Evolutionary conservation across 2,797 vertebrate species (phyloP), one percentile per base, ranked within the genome.

Genomic region (Atherinosoma microstoma): DNA sequence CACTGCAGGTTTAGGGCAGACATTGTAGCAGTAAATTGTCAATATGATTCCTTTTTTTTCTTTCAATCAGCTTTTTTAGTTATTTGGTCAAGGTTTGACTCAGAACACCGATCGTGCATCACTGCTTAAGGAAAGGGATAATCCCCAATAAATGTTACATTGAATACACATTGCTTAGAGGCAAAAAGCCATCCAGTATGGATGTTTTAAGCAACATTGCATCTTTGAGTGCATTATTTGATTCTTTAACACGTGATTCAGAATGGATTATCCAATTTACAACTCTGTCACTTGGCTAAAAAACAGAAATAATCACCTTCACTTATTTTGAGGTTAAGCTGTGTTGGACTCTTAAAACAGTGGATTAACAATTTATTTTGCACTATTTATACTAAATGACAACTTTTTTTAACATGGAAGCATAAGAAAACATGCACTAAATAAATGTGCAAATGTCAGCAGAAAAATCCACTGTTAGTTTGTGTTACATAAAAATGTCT

Each of bases 221-320:
- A 66, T 75, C 22, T 65, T 51, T 73, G 35, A 71, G 18, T 67
- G 20, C 6, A 29, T 78, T 72, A 58, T 67, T 75, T 64, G 73
- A 76, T 83, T 70, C 30, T 67, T 73, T 27, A 71, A 67, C 59
- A 49, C 60, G 15, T 54, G 45, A 66, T 20, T 73, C 42, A 58
- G 47, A 64, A 53, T 70, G 73, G 64, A 78, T 82, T 76, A 70
- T 74, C 53, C 70, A 51, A 30, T 40, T 73, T 79, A 53, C 22
- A 27, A 20, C 18, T 9, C 29, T 45, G 45, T 75, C 75, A 63
- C 32, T 51, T 58, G 45, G 42, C 42, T 62, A 67, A 62, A 78
- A 64, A 20, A 18, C 24, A 15, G 57, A 38, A 74, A 61, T 58
- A 42, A 70, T 27, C 35, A 70, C 45, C 18, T 51, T 64, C 2